Evolutionary conservation across 2,888 invertebrate species (phyloP), one percentile per base, ranked within the genome.

Genomic region (Callyntrura guangdongensis): DNA sequence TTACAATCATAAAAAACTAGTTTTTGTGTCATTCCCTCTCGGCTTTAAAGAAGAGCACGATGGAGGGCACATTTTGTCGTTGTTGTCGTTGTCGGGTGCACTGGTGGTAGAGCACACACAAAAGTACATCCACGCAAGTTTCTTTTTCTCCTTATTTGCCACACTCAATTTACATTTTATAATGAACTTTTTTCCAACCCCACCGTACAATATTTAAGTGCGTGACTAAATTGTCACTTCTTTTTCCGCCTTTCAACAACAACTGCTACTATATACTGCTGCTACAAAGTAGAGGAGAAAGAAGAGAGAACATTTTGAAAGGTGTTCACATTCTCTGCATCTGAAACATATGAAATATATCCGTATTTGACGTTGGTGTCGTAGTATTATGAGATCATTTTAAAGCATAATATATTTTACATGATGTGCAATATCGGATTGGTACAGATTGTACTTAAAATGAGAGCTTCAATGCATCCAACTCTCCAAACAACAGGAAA

Each of bases 151-250:
- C 20, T 36, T 25, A 25, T 49, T 59, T 84, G 27, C 27, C 22
- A 53, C 49, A 47, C 86, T 81, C 82, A 89, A 91, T 92, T 92
- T 92, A 87, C 88, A 92, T 92, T 92, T 92, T 92, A 92, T 92
- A 92, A 91, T 90, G 92, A 92, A 90, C 91, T 92, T 91, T 82
- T 89, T 67, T 53, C 77, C 56, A 25, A 12, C 83, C 81, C 72
- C 27, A 45, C 45, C 53, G 49, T 53, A 64, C 25, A 64, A 45
- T 69, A 82, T 77, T n/a, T 56, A 36, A 79, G 89, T 84, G 85
- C 79, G 89, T 85, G 89, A 67, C 84, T 67, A 85, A 79, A 90
- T 90, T 85, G 67, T 77, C 82, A 86, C 82, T 83, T 86, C 59
- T 81, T 83, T 61, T 72, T 90, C 69, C 67, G 79, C 90, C 74